Conservation (phyloP, 2,113 vertebrate genomes). For the Australoheros scitulus region DNA sequence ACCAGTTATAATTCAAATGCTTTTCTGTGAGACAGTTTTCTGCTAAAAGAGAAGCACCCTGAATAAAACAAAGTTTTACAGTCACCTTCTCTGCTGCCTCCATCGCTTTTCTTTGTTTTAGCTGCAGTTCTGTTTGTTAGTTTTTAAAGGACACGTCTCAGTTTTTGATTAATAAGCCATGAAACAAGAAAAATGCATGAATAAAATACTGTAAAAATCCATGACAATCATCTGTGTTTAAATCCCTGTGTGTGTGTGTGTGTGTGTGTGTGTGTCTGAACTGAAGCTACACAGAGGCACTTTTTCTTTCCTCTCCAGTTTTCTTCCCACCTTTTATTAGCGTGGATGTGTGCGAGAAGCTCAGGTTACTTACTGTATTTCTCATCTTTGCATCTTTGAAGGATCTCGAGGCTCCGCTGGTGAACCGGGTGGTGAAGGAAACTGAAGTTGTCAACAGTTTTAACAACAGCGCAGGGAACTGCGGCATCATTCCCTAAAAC, state of each 20-base stretch:
- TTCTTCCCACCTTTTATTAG: background rate
- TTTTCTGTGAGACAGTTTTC: too few species aligned
- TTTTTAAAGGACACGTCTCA: background rate
- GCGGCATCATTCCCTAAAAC: conserved; percentile 90
- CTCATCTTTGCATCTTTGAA: conserved; percentile 99
- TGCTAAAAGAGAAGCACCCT: too few species aligned
- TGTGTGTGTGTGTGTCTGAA: background rate
- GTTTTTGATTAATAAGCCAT: background rate
- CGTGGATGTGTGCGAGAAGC: background rate
- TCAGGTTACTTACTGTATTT: conserved; percentile 96
- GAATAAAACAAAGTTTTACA: too few species aligned
- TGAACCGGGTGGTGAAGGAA: conserved; percentile 99
- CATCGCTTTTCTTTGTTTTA: background rate
- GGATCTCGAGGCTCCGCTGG: conserved; percentile 99
- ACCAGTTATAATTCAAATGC: too few species aligned
- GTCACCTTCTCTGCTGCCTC: background rate
- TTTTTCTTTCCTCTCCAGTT: background rate
- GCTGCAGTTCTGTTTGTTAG: background rate
- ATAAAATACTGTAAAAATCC: background rate
- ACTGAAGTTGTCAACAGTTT: conserved; percentile 98
- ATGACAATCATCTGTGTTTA: background rate
- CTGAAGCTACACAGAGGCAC: background rate
- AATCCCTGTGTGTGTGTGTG: background rate
- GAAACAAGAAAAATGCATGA: background rate
- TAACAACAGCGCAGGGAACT: conserved; percentile 87